Evolutionary conservation across 2,113 vertebrate species (phyloP), one percentile per base, ranked within the genome.

Genomic region (Syrmaticus mikado): DNA sequence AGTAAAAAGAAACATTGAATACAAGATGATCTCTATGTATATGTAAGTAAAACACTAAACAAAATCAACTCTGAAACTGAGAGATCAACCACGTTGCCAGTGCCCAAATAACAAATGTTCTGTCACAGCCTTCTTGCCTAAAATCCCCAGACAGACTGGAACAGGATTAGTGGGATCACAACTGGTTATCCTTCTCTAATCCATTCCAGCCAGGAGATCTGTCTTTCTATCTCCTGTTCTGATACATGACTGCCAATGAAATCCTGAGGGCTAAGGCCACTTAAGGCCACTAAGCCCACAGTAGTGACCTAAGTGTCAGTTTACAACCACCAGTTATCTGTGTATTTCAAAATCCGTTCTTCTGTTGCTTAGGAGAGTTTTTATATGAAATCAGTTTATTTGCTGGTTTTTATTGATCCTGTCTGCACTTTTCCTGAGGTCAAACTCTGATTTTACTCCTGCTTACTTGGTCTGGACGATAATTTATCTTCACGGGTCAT

Each of bases 131-230:
- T 1, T 0, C 81, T 92, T 90, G 82, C 50, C 58, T 87, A 57
- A 94, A 92, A 94, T 89, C 94, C 78, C 67, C 64, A 80, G 74
- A 66, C 71, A 85, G 86, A 53, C 45, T 92, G 91, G 87, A 95
- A 93, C 78, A 82, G 95, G 92, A 94, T 96, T 95, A 95, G 62
- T 79, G 78, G 84, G 71, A 94, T 95, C 86, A 87, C 71, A 91
- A 84, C n/a, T 73, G 62, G 86, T 93, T 96, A 92, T 95, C 94
- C 86, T 92, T 84, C 81, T 62, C 53, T 96, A 95, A 96, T 96
- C 94, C 89, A 79, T 92, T 76, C 81, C 81, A 92, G 86, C 60
- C 91, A 89, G 62, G 84, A 89, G 78, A 91, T 94, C 90, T 91
- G 79, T 55, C 68, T 89, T 89, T 79, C 91, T 82, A 38, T 57